Evolutionary conservation across 2,888 invertebrate genomes (phyloP), one percentile per base, ranked within the genome.

Genomic region (Stomorhina lunata): DNA sequence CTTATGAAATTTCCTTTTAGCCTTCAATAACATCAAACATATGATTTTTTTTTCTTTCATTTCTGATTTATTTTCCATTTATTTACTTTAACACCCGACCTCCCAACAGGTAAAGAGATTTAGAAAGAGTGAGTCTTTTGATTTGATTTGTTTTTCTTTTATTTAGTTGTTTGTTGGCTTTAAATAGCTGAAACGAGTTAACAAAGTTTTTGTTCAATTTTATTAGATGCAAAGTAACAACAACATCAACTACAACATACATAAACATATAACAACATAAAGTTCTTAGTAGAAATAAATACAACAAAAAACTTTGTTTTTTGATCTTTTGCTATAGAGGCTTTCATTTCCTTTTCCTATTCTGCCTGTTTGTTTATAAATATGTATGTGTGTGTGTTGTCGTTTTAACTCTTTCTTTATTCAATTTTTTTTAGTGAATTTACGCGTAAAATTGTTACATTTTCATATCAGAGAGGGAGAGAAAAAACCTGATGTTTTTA

Each of bases 51-150:
- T 43, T 17, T 2, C 15, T 32, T 32, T 32, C 9, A 4, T 32
- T 32, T n/a, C n/a, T 10, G 43, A 6, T 43, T 43, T 43, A 43
- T 37, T 37, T 10, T n/a, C n/a, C n/a, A n/a, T n/a, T n/a, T 17
- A 43, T 43, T 50, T 50, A 50, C 48, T 50, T 55, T 29, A 29
- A 55, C 29, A 17, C 29, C 32, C 22, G 4, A 9, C 37, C 75
- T 66, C 77, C 77, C 77, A 69, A 57, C 77, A 81, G 78, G 77
- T 81, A 68, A n/a, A n/a, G n/a, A n/a, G n/a, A n/a, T n/a, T n/a
- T n/a, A n/a, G n/a, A n/a, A n/a, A n/a, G n/a, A n/a, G n/a, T n/a
- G n/a, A n/a, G 63, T 15, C 61, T 22, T 55, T 75, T 69, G 66
- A 55, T 78, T 73, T 78, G 63, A 73, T 77, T 81, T 72, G 25